Evolutionary conservation across 2,888 invertebrate genomes (phyloP).

Genomic region (Drosophila borealis): DNA sequence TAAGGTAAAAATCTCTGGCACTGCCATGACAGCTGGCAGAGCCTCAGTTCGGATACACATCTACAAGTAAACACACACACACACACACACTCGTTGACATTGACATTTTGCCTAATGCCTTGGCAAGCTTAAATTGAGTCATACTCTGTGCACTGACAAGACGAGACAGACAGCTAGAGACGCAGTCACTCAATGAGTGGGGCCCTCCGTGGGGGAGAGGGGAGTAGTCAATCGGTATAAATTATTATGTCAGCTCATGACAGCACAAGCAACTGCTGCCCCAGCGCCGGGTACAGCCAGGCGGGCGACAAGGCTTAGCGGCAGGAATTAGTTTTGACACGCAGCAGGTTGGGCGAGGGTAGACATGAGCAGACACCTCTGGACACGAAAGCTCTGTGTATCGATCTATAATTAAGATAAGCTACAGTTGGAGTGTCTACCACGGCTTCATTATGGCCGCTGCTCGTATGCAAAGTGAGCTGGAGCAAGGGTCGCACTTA

Average conservation of each 20-base stretch:
- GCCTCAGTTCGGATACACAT: conserved; percentile 24
- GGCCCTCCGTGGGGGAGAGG: conserved; percentile 12
- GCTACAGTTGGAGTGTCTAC: conserved; percentile 31
- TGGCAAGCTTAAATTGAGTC: conserved; percentile 52
- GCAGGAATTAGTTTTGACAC: conserved; percentile 75
- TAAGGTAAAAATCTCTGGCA: conserved; percentile 42
- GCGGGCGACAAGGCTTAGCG: conserved; percentile 32
- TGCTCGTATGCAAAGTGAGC: conserved; percentile 17
- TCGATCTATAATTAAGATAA: conserved; percentile 82
- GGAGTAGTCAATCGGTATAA: conserved; percentile 60
- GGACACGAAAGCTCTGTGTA: conserved; percentile 45
- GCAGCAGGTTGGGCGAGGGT: conserved; percentile 34
- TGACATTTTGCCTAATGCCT: conserved; percentile 54
- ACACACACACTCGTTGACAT: conserved; percentile 38
- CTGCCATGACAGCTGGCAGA: conserved; percentile 41
- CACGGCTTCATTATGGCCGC: conserved; percentile 61
- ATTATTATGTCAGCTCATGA: conserved; percentile 75
- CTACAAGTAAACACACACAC: conserved; percentile 6
- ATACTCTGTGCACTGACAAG: conserved; percentile 51
- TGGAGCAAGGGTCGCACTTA: conserved; percentile 27
- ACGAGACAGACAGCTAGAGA: conserved; percentile 26
- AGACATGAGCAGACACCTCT: conserved; percentile 31
- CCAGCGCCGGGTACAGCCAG: conserved; percentile 21
- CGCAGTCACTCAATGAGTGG: conserved; percentile 42
- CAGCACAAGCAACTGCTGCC: conserved; percentile 36